Evolutionary conservation across 2,113 vertebrate species (phyloP), one percentile per base, ranked within the genome.

Genomic region (Brachyistius frenatus): DNA sequence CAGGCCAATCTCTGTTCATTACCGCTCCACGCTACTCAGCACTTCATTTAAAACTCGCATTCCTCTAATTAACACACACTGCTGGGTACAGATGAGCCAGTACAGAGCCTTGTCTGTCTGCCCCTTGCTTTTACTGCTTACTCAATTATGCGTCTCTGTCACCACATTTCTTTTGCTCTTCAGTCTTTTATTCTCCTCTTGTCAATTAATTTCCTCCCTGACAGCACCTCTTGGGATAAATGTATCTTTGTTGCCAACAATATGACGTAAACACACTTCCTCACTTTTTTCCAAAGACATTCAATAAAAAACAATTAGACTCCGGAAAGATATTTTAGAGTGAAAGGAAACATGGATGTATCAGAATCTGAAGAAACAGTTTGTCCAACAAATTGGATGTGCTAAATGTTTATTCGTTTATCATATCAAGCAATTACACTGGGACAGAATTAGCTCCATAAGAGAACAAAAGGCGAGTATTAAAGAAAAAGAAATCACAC

Each of bases 31-130:
- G 80, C 82, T 88, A 90, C 84, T 91, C 89, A 92, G 88, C 87
- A 82, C 88, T 93, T 91, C 79, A 88, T 90, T 93, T 91, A 89
- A 89, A 89, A 79, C 87, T 73, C 80, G 81, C 93, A 93, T 93
- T 93, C 92, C 91, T 92, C 78, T 86, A 88, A 93, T 92, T 90
- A 92, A 92, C 84, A 86, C 85, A 88, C 83, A 88, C 91, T 84
- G 89, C 89, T 91, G 89, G 88, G 82, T 86, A 83, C 85, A 90
- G 83, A 91, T 76, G 81, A 90, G 85, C 69, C 87, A 71, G 66
- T 58, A 90, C 83, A 89, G 84, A 87, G 77, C 79, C 78, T 37
- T 62, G 75, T 88, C 88, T 92, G 80, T 92, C 69, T 75, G 60
- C 57, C 67, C 66, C 56, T 52, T 61, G 65, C 67, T 73, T 86